These are phyloP conservation scores for Chrysina gloriosa DNA, from an alignment of 2,888 invertebrate species.

Conservation along the genomic window DNA sequence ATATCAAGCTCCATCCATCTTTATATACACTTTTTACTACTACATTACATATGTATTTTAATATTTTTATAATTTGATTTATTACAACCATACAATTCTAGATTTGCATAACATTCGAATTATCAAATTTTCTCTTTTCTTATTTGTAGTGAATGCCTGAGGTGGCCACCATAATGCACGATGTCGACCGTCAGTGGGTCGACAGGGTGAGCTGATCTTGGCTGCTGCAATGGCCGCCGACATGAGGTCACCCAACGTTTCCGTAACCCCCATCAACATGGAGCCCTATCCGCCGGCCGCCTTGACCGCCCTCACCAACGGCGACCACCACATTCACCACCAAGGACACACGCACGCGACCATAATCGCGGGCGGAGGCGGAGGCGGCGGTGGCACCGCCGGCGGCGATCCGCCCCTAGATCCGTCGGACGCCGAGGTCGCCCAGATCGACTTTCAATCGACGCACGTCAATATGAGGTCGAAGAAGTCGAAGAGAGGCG, in stretches of 20 bases:
- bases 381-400: constrained; percentile 6
- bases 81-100: background rate
- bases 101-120: too few species aligned
- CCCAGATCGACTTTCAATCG: constrained; percentile 79
- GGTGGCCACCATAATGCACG: constrained; percentile 44
- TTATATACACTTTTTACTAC: too few species aligned
- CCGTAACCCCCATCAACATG: constrained; percentile 85
- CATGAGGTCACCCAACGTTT: constrained; percentile 72
- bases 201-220: constrained; percentile 62
- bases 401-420: constrained; percentile 63
- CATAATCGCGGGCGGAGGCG: constrained; percentile 5
- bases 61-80: background rate
- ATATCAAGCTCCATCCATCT: too few species aligned
- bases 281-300: constrained; percentile 55
- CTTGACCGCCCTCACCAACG: constrained; percentile 52
- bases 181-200: constrained; percentile 46
- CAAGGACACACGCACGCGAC: constrained; percentile 39
- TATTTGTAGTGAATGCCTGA: constrained; percentile 46
- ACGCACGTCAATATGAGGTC: constrained; percentile 61
- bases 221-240: constrained; percentile 61
- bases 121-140: constrained; percentile 27
- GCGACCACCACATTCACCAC: constrained; percentile 39
- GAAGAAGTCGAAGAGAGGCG: constrained; percentile 52
- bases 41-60: background rate
- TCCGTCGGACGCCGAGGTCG: constrained; percentile 82